Base-by-base conservation (phyloP, 1,140 invertebrate species). In the Drosophila sulfurigaster region DNA sequence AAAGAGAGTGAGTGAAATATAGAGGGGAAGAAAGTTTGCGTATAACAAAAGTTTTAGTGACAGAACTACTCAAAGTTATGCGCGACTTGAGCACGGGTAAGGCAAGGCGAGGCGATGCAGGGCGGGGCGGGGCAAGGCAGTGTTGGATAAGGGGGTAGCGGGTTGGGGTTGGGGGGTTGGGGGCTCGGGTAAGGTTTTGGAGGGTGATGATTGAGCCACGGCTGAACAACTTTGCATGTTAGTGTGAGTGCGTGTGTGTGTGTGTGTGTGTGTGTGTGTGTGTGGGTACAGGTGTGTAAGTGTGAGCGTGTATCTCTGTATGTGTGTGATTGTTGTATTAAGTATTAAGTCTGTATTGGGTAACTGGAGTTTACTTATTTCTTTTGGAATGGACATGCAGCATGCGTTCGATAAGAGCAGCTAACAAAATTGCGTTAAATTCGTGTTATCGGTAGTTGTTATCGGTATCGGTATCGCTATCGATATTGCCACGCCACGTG, bases 401-500 rank as follows among this genome's bases (percentile, higher is more conserved):
- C 82, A 86, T 86, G 82, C 82, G 46, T 65, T 77, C 43, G 38
- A 52, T 73, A 73, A 67, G 70, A 75, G 58, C 52, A 73, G 56
- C 41, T 68, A 74, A 67, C 20, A 58, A 20, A 59, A 52, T 58
- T 72, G 59, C 13, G 58, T 68, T 38, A 69, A 60, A 41, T 67
- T 59, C 43, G 60, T 64, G 59, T 72, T 75, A 66, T 57, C 58
- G 62, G 13, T 54, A 45, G 41, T 43, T 10, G 13, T 45, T 62
- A 30, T 30, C 51, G 68, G 15, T 70, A 71, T 25, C 20, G 20
- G 20, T 25, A 25, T 56, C 32, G 52, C n/a, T 35, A 60, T 68
- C 71, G 65, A 68, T 74, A 74, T 67, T 52, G 54, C 54, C 63
- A 73, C 48, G 28, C 70, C 70, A 25, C 54, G 45, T 72, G 70